Percentiles rank a stretch among this genome's conserved stretches.
These are phyloP conservation scores for Danionella dracula DNA, from an alignment of 2,797 vertebrate species.

Conservation along the genomic window DNA sequence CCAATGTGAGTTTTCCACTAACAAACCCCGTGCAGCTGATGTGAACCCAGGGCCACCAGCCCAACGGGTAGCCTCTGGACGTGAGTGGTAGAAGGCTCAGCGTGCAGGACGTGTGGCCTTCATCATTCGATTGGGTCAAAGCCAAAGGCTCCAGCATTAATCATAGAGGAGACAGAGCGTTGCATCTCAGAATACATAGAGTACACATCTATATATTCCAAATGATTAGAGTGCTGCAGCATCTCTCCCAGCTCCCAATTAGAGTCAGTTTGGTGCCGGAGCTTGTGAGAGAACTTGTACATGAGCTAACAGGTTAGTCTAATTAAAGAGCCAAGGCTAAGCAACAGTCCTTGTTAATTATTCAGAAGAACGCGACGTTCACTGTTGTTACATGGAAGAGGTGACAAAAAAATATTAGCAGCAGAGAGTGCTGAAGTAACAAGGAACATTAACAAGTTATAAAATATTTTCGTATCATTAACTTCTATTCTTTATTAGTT, in stretches of 20 bases:
- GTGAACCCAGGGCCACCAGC: constrained; percentile 25
- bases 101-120: not conserved
- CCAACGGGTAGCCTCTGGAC: constrained; percentile 23
- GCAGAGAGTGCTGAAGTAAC: not conserved
- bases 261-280: not conserved
- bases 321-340: not conserved
- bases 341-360: not conserved
- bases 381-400: too few relatives aligned
- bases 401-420: not conserved
- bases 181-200: constrained; percentile 15
- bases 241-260: constrained; percentile 35
- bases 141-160: constrained; percentile 26
- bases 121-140: constrained; percentile 29
- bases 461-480: too few relatives aligned
- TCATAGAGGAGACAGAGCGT: constrained; percentile 25
- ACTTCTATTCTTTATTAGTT: too few relatives aligned
- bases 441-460: too few relatives aligned
- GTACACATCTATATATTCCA: not conserved
- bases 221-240: not conserved
- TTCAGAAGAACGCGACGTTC: not conserved
- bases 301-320: not conserved
- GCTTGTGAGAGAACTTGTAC: not conserved
- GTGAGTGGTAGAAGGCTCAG: not conserved
- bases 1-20: constrained; percentile 21
- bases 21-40: constrained; percentile 27